Percentiles rank a stretch among this genome's conserved stretches.
Conservation (phyloP, 2,113 vertebrate genomes). For the Chunga burmeisteri region DNA sequence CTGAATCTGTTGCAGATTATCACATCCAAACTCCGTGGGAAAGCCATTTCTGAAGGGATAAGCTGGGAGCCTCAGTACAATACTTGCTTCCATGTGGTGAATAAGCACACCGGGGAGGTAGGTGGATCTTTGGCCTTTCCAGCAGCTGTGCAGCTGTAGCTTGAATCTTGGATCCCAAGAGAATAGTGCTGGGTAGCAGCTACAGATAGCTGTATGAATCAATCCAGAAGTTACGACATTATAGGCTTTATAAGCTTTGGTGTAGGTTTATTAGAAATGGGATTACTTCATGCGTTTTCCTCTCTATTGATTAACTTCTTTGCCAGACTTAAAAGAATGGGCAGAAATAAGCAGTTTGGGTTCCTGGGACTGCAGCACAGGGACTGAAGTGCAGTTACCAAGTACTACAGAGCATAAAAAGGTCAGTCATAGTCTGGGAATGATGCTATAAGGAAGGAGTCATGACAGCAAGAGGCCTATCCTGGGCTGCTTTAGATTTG, state of each 20-base stretch:
- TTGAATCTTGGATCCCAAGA: background rate
- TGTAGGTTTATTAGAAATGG: background rate
- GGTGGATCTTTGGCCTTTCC: background rate
- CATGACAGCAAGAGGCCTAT: background rate
- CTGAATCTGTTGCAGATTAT: slow-evolving; percentile 87
- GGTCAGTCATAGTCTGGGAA: background rate
- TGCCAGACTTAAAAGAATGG: background rate
- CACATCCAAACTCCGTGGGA: slow-evolving; percentile 79
- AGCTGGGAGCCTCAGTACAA: slow-evolving; percentile 90
- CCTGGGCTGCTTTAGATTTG: background rate
- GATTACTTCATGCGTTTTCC: background rate
- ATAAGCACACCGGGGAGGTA: slow-evolving; percentile 89
- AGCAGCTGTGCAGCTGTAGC: background rate
- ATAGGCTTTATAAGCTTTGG: background rate
- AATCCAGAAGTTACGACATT: background rate
- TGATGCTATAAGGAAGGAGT: background rate
- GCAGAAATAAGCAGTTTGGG: background rate
- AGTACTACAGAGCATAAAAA: background rate
- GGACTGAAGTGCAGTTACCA: background rate
- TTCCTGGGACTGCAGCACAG: background rate
- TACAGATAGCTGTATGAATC: background rate
- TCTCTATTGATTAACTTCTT: background rate
- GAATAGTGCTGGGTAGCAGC: background rate
- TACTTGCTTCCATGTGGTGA: slow-evolving; percentile 85
- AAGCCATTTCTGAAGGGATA: slow-evolving; percentile 76